Evolutionary conservation across 2,888 invertebrate genomes (phyloP), one percentile per base, ranked within the genome.

Genomic region (Troilus luridus): DNA sequence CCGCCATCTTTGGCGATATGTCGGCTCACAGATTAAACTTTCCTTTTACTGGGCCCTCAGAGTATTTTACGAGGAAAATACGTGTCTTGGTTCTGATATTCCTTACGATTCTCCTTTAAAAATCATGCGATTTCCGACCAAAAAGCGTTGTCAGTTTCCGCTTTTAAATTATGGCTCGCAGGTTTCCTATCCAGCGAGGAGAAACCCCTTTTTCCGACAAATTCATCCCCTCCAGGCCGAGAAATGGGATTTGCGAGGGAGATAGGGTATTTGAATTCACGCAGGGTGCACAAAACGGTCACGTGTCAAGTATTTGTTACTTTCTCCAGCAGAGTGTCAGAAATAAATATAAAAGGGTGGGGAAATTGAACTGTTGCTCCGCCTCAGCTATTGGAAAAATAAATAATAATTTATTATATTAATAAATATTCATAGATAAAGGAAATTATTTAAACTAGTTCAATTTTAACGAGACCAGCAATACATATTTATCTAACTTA

Each of bases 241-340:
- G 85, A 41, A 56, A 85, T 54, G 85, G 85, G 54, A 56, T 54
- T 56, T 54, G 56, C 8, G 85, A 56, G 85, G 56, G 85, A 56
- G 85, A 56, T 54, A 56, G 85, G 54, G 85, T 56, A 85, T 85
- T 85, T 85, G 85, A 85, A 85, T 85, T 85, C 85, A 85, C 54
- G 85, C 56, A n/a, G 85, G 56, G 85, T 72, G 12, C 56, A 56
- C 85, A 56, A 56, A 56, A 85, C 85, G 56, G 85, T 85, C 85
- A 85, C 85, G 85, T 10, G 85, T 85, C 85, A 85, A 85, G 85
- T 85, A 85, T 85, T 85, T 85, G 85, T 85, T 85, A 85, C 85
- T 56, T 85, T n/a, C 56, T 56, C 5, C 21, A 56, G 21, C 56
- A 21, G 54, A 85, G 85, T 56, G 85, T 85, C 85, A 85, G 85